Evolutionary conservation across 1,140 invertebrate species (phyloP).

Genomic region (Orussus abietinus): DNA sequence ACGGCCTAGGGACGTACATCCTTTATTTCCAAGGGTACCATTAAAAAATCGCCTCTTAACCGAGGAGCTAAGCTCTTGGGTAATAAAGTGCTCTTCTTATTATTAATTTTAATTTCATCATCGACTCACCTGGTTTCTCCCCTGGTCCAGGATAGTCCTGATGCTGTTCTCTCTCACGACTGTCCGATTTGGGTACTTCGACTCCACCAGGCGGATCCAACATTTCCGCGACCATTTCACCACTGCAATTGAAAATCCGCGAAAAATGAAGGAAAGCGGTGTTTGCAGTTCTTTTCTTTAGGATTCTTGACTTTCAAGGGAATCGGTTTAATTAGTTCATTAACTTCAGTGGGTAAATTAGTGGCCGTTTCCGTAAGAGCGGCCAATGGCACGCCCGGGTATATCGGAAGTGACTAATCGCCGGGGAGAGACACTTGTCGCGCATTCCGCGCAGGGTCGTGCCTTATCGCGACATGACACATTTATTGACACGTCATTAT

Average conservation of each 20-base stretch:
- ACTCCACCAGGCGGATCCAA: conserved; percentile 42
- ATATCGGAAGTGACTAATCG: too few relatives aligned
- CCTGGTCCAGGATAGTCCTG: conserved; percentile 42
- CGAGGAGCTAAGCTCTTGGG: too few relatives aligned
- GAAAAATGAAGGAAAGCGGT: not conserved
- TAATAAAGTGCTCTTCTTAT: too few relatives aligned
- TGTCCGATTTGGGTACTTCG: conserved; percentile 40
- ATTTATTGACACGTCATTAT: too few relatives aligned
- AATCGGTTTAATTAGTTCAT: not conserved
- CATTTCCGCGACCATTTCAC: conserved; percentile 35
- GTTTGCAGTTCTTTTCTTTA: not conserved
- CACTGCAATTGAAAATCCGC: conserved; percentile 25
- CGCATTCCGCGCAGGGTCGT: too few relatives aligned
- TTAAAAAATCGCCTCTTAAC: too few relatives aligned
- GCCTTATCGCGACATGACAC: too few relatives aligned
- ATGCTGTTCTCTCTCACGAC: conserved; percentile 40
- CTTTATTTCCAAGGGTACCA: too few relatives aligned
- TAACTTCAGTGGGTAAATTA: conserved; percentile 1
- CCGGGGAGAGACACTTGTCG: too few relatives aligned
- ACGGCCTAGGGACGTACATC: conserved; percentile 31
- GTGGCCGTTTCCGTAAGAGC: not conserved
- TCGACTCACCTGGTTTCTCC: conserved; percentile 40
- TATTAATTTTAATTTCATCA: conserved; percentile 8
- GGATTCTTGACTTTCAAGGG: not conserved
- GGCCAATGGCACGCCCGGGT: not conserved